A percentile compares a stretch with the other conserved stretches of the same genome.
Conservation (phyloP, 30 jellyfish, hydroid and myxozoan species). For the Aurelia sp. region DNA sequence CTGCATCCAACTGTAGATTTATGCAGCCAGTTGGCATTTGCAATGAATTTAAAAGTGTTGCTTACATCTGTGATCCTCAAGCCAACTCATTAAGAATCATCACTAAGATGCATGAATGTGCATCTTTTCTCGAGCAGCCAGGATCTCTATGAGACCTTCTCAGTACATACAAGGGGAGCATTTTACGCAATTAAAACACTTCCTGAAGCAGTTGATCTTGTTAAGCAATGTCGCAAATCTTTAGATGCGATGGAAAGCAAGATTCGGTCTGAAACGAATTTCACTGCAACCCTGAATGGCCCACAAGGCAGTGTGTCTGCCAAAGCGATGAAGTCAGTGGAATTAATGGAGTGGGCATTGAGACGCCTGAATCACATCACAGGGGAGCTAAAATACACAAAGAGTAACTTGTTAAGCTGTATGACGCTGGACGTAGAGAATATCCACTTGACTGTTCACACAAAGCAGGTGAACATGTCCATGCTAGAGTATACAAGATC, state of each 20-base stretch:
- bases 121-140: conserved; percentile 17
- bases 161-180: conserved; percentile 18
- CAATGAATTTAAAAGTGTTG: conserved; percentile 21
- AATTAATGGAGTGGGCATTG: conserved; percentile 9
- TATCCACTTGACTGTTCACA: background rate
- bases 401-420: background rate
- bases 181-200: conserved; percentile 1
- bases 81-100: conserved; percentile 3
- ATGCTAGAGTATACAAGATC: background rate
- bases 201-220: conserved; percentile 22
- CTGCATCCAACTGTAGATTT: conserved; percentile 13
- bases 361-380: conserved; percentile 23
- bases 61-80: conserved; percentile 16
- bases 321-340: conserved; percentile 21
- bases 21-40: conserved; percentile 28
- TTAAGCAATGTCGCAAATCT: conserved; percentile 13
- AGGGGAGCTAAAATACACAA: conserved; percentile 5
- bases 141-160: conserved; percentile 23
- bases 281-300: conserved; percentile 15
- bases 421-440: background rate
- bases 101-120: conserved; percentile 24
- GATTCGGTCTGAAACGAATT: conserved; percentile 35
- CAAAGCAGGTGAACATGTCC: background rate
- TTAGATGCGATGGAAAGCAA: conserved; percentile 24
- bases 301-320: conserved; percentile 31